A percentile compares a stretch with the other conserved stretches of the same genome.
Evolutionary conservation across 64 coral and sea anemone genomes (phyloP).

Genomic region (Catalaphyllia jardinei): DNA sequence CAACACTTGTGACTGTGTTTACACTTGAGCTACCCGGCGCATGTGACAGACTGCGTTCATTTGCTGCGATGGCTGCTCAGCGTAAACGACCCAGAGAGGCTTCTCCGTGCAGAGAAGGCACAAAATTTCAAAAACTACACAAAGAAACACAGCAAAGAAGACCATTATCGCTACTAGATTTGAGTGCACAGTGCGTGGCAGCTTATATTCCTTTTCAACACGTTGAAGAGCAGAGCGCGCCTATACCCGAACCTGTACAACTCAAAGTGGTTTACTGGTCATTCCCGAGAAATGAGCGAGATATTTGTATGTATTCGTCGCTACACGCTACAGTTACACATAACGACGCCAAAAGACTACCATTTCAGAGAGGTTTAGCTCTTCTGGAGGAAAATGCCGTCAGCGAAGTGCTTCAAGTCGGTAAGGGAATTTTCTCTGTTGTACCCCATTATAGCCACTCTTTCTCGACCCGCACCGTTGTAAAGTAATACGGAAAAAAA

Average conservation of each 20-base stretch:
- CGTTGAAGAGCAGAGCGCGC: slow-evolving; percentile 81
- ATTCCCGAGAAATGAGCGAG: slow-evolving; percentile 93
- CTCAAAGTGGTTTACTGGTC: slow-evolving; percentile 95
- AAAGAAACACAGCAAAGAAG: slow-evolving; percentile 58
- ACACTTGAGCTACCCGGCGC: slow-evolving; percentile 39
- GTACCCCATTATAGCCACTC: background rate
- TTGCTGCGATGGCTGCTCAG: slow-evolving; percentile 44
- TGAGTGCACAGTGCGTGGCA: slow-evolving; percentile 86
- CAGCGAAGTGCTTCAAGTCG: slow-evolving; percentile 95
- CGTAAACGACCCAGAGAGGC: slow-evolving; percentile 53
- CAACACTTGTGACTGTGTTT: slow-evolving; percentile 59
- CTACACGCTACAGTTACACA: slow-evolving; percentile 74
- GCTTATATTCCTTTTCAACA: slow-evolving; percentile 92
- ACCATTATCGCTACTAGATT: slow-evolving; percentile 85
- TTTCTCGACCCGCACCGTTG: slow-evolving; percentile 2
- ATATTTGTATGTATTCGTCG: slow-evolving; percentile 98
- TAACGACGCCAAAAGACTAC: slow-evolving; percentile 78
- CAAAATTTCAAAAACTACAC: slow-evolving; percentile 60
- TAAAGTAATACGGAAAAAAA: slow-evolving; percentile 10
- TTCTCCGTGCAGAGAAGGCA: slow-evolving; percentile 60
- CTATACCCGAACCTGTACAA: slow-evolving; percentile 96
- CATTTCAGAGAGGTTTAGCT: slow-evolving; percentile 86
- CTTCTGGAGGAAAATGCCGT: slow-evolving; percentile 94
- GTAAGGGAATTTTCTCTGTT: slow-evolving; percentile 78
- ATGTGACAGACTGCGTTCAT: slow-evolving; percentile 38